Evolutionary conservation across 1,140 invertebrate genomes (phyloP).

Genomic region (Druon quercuslanigerum): DNA sequence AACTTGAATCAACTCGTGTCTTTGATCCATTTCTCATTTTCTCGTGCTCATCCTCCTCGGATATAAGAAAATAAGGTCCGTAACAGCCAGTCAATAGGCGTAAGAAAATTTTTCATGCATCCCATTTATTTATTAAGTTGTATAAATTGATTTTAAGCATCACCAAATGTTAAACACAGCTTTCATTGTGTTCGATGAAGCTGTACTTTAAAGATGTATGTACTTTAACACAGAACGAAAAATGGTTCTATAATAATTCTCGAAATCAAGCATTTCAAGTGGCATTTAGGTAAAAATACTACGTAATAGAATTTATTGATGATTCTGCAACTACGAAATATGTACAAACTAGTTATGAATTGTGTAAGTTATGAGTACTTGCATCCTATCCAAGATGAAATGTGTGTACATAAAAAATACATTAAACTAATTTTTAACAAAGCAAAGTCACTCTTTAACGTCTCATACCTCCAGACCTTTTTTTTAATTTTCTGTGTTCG

Average conservation of each 20-base stretch:
- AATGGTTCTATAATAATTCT: not conserved
- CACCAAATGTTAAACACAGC: constrained; percentile 2
- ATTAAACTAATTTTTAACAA: constrained; percentile 25
- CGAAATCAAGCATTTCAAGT: not conserved
- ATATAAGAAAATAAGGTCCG: not conserved
- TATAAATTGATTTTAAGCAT: constrained; percentile 15
- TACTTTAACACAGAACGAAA: not conserved
- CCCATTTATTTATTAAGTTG: constrained; percentile 8
- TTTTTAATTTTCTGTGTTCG: too few relatives aligned
- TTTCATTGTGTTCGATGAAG: not conserved
- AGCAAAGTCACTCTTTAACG: not conserved
- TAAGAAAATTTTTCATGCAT: constrained; percentile 9
- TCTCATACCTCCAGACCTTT: not conserved
- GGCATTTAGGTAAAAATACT: not conserved
- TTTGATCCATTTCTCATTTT: constrained; percentile 5
- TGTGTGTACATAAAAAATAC: constrained; percentile 28
- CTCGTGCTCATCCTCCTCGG: not conserved
- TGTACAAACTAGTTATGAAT: constrained; percentile 30
- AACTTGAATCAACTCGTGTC: too few relatives aligned
- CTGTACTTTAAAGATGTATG: constrained; percentile 16
- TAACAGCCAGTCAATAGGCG: constrained; percentile 17
- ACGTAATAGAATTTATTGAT: constrained; percentile 1
- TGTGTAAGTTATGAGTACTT: constrained; percentile 23
- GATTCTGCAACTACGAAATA: constrained; percentile 20
- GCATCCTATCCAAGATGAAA: constrained; percentile 4